A percentile compares a stretch with the other conserved stretches of the same genome.
Evolutionary conservation across 2,797 vertebrate genomes (phyloP).

Genomic region (Anguilla marmorata): DNA sequence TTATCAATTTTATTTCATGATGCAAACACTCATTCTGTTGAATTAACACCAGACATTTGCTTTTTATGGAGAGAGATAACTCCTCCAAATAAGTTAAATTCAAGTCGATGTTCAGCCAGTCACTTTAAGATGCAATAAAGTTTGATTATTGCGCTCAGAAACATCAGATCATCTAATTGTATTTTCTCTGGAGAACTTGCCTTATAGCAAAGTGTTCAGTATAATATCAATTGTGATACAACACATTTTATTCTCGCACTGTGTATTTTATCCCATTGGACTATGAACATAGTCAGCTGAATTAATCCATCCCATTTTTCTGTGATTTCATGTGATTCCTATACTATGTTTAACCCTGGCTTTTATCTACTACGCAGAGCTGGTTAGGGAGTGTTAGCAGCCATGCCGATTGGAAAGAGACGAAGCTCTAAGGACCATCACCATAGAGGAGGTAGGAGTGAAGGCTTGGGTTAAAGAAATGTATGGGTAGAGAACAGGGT

Average conservation of each 20-base stretch:
- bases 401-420: constrained; percentile 91
- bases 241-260: not conserved
- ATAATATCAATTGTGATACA: not conserved
- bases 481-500: not conserved
- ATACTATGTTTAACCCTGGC: constrained; percentile 3
- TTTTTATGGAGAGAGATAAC: no score
- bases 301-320: not conserved
- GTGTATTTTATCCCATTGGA: not conserved
- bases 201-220: not conserved
- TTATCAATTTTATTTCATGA: no score
- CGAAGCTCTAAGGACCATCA: constrained; percentile 83
- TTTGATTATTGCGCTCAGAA: no score
- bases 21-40: no score
- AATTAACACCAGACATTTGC: no score
- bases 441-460: constrained; percentile 73
- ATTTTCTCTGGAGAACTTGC: not conserved
- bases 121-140: constrained; percentile 10
- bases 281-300: not conserved
- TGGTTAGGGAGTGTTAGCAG: constrained; percentile 68
- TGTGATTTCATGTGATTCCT: constrained; percentile 26
- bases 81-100: no score
- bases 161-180: not conserved
- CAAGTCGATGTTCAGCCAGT: not conserved
- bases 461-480: constrained; percentile 26
- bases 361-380: constrained; percentile 63